Conservation (phyloP, 2,113 vertebrate genomes). For the Artemisiospiza belli region DNA sequence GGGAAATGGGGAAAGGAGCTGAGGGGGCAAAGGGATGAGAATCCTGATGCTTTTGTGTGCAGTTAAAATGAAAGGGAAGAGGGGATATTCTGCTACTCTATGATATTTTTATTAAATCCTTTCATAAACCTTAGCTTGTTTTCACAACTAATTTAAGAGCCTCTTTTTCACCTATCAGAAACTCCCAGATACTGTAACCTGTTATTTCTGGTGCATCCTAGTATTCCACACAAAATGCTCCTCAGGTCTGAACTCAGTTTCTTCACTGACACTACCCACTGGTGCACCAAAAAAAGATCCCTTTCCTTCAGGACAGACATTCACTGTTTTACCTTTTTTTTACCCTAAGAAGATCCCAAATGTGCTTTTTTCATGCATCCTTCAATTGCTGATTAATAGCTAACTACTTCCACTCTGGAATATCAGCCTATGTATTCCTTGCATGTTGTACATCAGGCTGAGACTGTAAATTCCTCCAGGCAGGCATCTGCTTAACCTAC, state of each 20-base stretch:
- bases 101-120: not conserved
- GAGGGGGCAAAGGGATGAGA: not conserved
- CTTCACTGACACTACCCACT: constrained; percentile 13
- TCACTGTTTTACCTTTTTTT: not conserved
- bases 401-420: not conserved
- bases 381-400: constrained; percentile 25
- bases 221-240: not conserved
- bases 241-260: not conserved
- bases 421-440: not conserved
- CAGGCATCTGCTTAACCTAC: constrained; percentile 48
- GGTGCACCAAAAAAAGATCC: constrained; percentile 3
- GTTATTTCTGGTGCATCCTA: constrained; percentile 7
- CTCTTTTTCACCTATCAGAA: not conserved
- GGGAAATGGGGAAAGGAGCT: not conserved
- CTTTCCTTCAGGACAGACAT: not conserved
- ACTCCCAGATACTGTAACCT: not conserved
- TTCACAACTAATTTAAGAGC: not conserved
- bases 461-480: constrained; percentile 34
- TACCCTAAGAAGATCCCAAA: not conserved
- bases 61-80: not conserved
- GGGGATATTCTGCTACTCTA: not conserved
- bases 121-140: not conserved
- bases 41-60: not conserved
- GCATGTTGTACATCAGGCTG: not conserved
- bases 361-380: not conserved